Evolutionary conservation across 1,140 invertebrate genomes (phyloP), one percentile per base, ranked within the genome.

Genomic region (Leucophenga varia): DNA sequence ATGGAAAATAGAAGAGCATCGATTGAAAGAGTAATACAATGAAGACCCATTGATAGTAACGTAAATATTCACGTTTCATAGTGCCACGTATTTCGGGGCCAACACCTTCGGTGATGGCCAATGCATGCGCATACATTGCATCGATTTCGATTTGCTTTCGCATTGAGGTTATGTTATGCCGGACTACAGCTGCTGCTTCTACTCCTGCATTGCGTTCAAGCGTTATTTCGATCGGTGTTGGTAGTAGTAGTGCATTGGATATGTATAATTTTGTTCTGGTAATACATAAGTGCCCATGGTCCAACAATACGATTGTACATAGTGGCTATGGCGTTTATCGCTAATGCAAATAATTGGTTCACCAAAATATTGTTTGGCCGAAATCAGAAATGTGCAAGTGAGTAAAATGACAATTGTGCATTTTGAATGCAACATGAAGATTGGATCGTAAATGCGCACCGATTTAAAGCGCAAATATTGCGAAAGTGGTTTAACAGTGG

Each of bases 21-120:
- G 87, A 84, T 78, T 94, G 90, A 13, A 93, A 83, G 18, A 91
- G 84, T 32, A 93, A 78, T 25, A 91, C 81, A 64, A 93, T 84
- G 42, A 88, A 88, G 4, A 93, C 87, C 90, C 90, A 94, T 72
- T 93, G 91, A 73, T 94, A 95, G 76, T 93, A 94, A 22, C 85
- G 85, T 53, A 90, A 84, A 55, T 85, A 83, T 43, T 83, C 78
- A 17, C 82, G 78, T 55, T 83, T 78, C 43, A 85, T 81, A 0
- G 67, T 51, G 51, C 79, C 63, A 2, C 71, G 54, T 1, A 40
- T 57, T 3, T 58, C 55, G 0, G 55, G 53, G 0, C 78, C 64
- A 0, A 69, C 64, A 7, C 64, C 64, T 41, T 69, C 60, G 21
- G 65, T 61, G n/a, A 69, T 61, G 12, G 63, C 57, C 1, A 71